Base-by-base conservation (phyloP, 1,140 invertebrate species). In the Lutraria rhynchaena region DNA sequence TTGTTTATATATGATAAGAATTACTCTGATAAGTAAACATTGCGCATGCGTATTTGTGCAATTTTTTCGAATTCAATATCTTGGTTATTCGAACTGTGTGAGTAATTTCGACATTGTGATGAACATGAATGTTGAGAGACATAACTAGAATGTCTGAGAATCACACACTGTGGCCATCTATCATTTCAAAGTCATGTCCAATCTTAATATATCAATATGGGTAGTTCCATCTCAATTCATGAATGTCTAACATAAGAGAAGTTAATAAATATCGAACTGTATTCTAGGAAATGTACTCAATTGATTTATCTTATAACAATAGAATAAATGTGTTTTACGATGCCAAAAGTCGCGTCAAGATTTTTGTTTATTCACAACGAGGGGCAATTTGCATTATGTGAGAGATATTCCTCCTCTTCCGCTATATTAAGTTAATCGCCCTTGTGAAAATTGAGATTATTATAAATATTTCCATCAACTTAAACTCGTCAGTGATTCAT, bases 241-340 rank as follows among this genome's bases (percentile, higher is more conserved):
- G 61, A 55, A 46, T 69, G 53, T 58, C 65, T 69, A 49, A 60
- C 49, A 58, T 57, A 58, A 19, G 46, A 49, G 63, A 49, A 35
- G 19, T 44, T 58, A 80, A 80, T 70, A 80, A 80, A 65, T 60
- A 69, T 70, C 19, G 63, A 80, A 51, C 51, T 60, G 65, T 60
- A 69, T 70, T 58, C 19, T 15, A 69, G 24, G 75, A 78, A 69
- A 78, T 78, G 41, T 41, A 69, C 49, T 80, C 33, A 69, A 80
- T 80, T 58, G 76, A 80, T 80, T 80, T 69, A 80, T 80, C 63
- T 53, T 80, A 80, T 70, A 80, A 80, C 76, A 80, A 80, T 46
- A 60, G 76, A 49, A 80, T 80, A 60, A 60, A 80, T 80, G 63
- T 69, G 53, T 70, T 80, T 80, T 49, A 60, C 37, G 76, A 69